phyloP scores from a whole-genome alignment of 2,797 vertebrate species.

The Parotocinclus haroldoi region DNA sequence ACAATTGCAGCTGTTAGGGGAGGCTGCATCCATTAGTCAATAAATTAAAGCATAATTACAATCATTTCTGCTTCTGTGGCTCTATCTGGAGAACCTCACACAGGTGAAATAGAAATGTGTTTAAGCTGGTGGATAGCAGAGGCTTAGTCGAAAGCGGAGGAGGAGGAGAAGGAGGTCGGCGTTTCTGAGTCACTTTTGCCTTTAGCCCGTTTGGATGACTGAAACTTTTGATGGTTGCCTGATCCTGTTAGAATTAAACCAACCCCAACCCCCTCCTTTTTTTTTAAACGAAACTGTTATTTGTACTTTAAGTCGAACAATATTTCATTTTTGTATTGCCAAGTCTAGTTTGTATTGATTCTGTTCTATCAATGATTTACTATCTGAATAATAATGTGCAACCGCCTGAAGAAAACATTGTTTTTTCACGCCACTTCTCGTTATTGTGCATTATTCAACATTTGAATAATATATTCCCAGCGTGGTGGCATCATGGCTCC shows the following conservation, averaged over 20 bases:
- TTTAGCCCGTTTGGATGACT: conserved; percentile 14
- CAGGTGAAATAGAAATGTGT: conserved; percentile 81
- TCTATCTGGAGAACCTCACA: conserved; percentile 76
- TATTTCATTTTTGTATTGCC: not conserved
- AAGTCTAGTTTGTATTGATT: not conserved
- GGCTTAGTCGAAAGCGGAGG: conserved; percentile 15
- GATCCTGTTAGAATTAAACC: conserved; percentile 8
- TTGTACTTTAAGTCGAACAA: not conserved
- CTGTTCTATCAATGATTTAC: not conserved
- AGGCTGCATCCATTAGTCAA: conserved; percentile 82
- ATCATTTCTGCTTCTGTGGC: conserved; percentile 79
- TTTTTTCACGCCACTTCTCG: not conserved
- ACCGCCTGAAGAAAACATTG: not conserved
- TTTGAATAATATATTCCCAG: not conserved
- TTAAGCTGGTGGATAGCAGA: conserved; percentile 25
- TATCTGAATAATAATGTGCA: not conserved
- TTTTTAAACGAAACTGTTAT: not conserved
- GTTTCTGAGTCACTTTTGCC: conserved; percentile 34
- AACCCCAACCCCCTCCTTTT: not conserved
- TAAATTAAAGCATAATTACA: conserved; percentile 83
- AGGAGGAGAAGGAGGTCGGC: conserved; percentile 18
- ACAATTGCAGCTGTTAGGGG: conserved; percentile 80
- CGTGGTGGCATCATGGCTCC: too few relatives aligned
- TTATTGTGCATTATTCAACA: not conserved
- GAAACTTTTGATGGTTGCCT: not conserved